Evolutionary conservation across 1,140 invertebrate species (phyloP).

Genomic region (Riptortus pedestris): DNA sequence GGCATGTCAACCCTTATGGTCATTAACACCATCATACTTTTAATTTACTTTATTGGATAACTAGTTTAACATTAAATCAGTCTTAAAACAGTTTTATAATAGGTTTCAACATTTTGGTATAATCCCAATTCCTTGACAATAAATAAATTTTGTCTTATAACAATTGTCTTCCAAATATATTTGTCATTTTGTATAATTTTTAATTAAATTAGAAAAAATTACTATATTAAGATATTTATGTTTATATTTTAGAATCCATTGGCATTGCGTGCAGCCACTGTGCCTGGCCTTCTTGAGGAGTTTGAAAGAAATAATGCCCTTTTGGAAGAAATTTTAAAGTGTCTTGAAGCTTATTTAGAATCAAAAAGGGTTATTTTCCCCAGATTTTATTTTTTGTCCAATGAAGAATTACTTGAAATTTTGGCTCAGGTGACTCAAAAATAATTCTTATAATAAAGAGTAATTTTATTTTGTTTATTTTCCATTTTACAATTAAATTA

Average conservation of each 20-base stretch:
- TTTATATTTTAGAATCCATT: conserved; percentile 46
- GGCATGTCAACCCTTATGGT: too few relatives aligned
- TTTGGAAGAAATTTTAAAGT: conserved; percentile 71
- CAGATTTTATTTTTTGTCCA: conserved; percentile 87
- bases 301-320: conserved; percentile 64
- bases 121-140: too few relatives aligned
- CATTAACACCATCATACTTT: conserved; percentile 3
- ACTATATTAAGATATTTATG: too few relatives aligned
- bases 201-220: too few relatives aligned
- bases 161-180: not conserved
- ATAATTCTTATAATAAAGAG: conserved; percentile 11
- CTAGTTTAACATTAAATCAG: too few relatives aligned
- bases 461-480: conserved; percentile 14
- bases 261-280: conserved; percentile 55
- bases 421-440: conserved; percentile 55
- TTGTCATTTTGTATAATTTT: not conserved
- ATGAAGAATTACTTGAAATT: conserved; percentile 87
- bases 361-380: conserved; percentile 85
- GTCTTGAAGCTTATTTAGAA: conserved; percentile 67
- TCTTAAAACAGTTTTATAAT: too few relatives aligned
- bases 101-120: too few relatives aligned
- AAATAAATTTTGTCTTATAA: too few relatives aligned
- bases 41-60: conserved; percentile 6
- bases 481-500: not conserved
- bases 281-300: conserved; percentile 54